Evolutionary conservation across 2,113 vertebrate genomes (phyloP).

Genomic region (Podarcis raffonei): DNA sequence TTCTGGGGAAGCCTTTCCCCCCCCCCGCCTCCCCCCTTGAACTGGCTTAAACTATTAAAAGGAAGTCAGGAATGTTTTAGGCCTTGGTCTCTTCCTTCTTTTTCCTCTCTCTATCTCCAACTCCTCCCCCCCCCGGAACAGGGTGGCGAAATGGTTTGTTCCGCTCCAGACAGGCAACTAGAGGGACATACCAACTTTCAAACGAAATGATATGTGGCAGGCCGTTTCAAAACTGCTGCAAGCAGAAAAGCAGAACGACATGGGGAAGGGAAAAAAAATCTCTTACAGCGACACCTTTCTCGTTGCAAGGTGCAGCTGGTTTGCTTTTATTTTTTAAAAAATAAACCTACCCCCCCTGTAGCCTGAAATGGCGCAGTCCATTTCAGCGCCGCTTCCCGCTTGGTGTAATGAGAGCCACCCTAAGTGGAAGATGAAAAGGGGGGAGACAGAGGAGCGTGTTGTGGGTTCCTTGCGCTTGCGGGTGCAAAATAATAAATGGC

Average conservation of each 20-base stretch:
- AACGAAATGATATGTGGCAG: too few relatives aligned
- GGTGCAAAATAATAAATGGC: not conserved
- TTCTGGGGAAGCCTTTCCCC: not conserved
- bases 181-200: not conserved
- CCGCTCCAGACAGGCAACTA: not conserved
- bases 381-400: not conserved
- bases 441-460: not conserved
- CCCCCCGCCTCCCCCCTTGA: too few relatives aligned
- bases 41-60: not conserved
- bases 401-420: not conserved
- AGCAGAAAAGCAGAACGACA: too few relatives aligned
- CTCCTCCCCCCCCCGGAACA: not conserved
- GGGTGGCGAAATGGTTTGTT: not conserved
- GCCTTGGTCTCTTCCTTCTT: not conserved
- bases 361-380: not conserved
- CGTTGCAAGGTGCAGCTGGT: too few relatives aligned
- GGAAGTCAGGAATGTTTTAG: not conserved
- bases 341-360: too few relatives aligned
- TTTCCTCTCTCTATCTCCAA: not conserved
- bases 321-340: not conserved
- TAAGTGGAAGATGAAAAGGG: not conserved
- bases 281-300: not conserved
- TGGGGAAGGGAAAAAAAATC: not conserved
- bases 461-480: not conserved
- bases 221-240: not conserved